Evolutionary conservation across 2,888 invertebrate genomes (phyloP), one percentile per base, ranked within the genome.

Genomic region (Achlya flavicornis): DNA sequence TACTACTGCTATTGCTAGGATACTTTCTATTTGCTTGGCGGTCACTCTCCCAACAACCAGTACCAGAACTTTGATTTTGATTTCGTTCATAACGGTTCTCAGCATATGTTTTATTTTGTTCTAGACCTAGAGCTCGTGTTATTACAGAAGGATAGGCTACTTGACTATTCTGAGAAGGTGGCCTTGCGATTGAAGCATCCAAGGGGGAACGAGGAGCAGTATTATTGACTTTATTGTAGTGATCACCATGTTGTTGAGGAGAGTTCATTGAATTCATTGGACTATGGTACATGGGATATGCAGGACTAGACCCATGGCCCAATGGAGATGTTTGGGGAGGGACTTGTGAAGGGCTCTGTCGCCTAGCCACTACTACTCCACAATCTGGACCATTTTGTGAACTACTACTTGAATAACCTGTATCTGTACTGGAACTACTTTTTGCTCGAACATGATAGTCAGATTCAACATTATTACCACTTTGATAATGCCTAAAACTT

Each of bases 81-180:
- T 88, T 94, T 70, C 94, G 87, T 67, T 95, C 95, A 84, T 93
- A 95, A 73, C 95, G 87, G 79, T 85, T 92, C 75, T 95, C 95
- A 74, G 89, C 82, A 77, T 89, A 94, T 41, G 85, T 81, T 87
- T 94, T 94, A 70, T 83, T 94, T 86, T 96, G 96, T 73, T 95
- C 95, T 64, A 95, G 91, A 70, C 95, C 96, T 78, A 96, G 85
- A 75, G 97, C 96, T 78, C 97, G 94, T 57, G 97, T 97, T 79
- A 97, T 97, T 68, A 97, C 97, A 72, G 97, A 97, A 62, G 97
- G 96, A 86, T 97, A 97, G 64, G 96, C 97, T 68, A 97, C 96
- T 83, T 95, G 95, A 79, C 91, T 94, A 71, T 91, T 93, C 78
- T 93, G 93, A 58, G 95, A 94, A 57, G 95, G 94, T 6, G 96